Conservation (phyloP, 1,140 invertebrate species). For the Rhyacophila brunnea region DNA sequence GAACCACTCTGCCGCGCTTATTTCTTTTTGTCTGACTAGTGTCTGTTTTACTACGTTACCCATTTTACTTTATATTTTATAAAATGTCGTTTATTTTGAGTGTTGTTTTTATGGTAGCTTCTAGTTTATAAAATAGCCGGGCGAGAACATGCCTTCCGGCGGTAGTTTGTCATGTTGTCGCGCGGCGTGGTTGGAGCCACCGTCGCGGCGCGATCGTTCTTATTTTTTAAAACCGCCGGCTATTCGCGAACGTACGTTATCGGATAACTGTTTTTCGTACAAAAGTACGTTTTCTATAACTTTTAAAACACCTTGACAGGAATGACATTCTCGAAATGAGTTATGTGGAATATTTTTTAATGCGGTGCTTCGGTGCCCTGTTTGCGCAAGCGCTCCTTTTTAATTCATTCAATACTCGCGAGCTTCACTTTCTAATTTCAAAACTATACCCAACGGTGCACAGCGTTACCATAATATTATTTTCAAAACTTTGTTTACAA, state of each 20-base stretch:
- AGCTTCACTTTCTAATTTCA: slow-evolving; percentile 19
- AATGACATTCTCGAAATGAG: neutral
- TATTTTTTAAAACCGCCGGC: slow-evolving; percentile 40
- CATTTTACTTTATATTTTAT: too few species aligned
- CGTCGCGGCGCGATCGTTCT: slow-evolving; percentile 38
- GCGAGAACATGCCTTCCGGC: slow-evolving; percentile 47
- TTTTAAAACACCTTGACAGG: too few species aligned
- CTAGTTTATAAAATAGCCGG: too few species aligned
- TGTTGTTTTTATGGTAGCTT: too few species aligned
- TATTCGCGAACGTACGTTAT: too few species aligned
- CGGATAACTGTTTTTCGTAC: too few species aligned
- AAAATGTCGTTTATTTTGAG: too few species aligned
- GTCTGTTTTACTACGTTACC: slow-evolving; percentile 1
- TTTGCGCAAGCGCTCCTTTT: slow-evolving; percentile 7
- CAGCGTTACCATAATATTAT: too few species aligned
- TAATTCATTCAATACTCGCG: slow-evolving; percentile 37
- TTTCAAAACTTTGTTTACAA: too few species aligned
- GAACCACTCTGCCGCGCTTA: neutral
- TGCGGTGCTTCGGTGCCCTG: neutral
- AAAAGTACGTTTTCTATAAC: too few species aligned
- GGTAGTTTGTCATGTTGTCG: slow-evolving; percentile 16
- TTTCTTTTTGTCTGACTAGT: neutral
- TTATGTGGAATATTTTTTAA: too few species aligned
- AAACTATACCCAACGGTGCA: too few species aligned
- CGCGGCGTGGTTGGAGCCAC: slow-evolving; percentile 32